Percentiles rank a stretch among this genome's conserved stretches.
Evolutionary conservation across 1,140 invertebrate species (phyloP).

Genomic region (Plodia interpunctella): DNA sequence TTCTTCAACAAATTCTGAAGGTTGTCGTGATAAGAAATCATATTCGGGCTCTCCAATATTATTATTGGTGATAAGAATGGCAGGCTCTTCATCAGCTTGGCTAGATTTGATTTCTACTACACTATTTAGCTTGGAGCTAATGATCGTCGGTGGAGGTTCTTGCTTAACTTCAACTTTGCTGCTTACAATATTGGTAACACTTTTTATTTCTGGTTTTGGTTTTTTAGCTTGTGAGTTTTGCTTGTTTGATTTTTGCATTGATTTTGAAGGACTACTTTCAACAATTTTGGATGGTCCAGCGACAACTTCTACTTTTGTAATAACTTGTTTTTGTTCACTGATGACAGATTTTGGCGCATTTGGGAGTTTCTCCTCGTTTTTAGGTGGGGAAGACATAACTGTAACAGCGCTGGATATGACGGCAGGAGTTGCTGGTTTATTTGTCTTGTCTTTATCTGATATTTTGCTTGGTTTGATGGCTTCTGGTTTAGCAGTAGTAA

Average conservation of each 20-base stretch:
- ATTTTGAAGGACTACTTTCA: constrained; percentile 50
- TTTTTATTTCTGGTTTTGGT: constrained; percentile 55
- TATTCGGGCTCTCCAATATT: constrained; percentile 88
- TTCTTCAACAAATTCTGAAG: constrained; percentile 87
- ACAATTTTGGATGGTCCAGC: constrained; percentile 71
- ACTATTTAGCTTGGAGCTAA: constrained; percentile 66
- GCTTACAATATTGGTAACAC: constrained; percentile 51
- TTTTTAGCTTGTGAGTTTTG: constrained; percentile 41
- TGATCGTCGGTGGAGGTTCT: constrained; percentile 42
- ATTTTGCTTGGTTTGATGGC: constrained; percentile 80
- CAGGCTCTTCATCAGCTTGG: constrained; percentile 67
- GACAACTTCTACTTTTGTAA: constrained; percentile 79
- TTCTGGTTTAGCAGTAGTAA: constrained; percentile 62
- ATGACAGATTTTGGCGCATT: constrained; percentile 59
- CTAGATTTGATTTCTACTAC: constrained; percentile 75
- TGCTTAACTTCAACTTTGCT: constrained; percentile 77
- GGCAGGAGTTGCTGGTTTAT: constrained; percentile 48
- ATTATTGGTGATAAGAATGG: constrained; percentile 79
- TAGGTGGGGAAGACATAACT: constrained; percentile 66
- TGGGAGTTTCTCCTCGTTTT: constrained; percentile 66
- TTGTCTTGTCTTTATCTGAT: constrained; percentile 61
- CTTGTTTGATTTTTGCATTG: constrained; percentile 47
- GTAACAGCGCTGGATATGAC: constrained; percentile 65
- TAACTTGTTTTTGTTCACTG: constrained; percentile 72
- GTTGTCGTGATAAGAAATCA: constrained; percentile 88